Evolutionary conservation across 2,888 invertebrate genomes (phyloP).

Genomic region (Monopis laevigella): DNA sequence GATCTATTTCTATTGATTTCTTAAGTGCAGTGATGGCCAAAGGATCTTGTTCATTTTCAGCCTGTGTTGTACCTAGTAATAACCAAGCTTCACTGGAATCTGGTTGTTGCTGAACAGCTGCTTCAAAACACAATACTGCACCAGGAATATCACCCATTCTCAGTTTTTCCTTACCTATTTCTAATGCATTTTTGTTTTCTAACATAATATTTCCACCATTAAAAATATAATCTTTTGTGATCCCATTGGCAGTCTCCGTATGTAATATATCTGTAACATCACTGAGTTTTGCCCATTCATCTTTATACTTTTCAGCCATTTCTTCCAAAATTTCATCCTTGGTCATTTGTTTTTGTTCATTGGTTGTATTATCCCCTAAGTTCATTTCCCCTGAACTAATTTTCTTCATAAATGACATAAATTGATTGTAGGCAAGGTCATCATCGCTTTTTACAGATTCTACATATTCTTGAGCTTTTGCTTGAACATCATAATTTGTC

Average conservation of each 20-base stretch:
- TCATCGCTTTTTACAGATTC: constrained; percentile 70
- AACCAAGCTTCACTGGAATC: constrained; percentile 87
- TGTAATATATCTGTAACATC: constrained; percentile 74
- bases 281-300: constrained; percentile 83
- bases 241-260: constrained; percentile 56
- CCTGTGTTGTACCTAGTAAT: constrained; percentile 89
- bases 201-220: constrained; percentile 87
- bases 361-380: constrained; percentile 54
- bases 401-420: constrained; percentile 86
- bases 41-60: constrained; percentile 98
- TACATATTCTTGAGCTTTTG: constrained; percentile 68
- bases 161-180: constrained; percentile 85
- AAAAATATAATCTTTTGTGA: constrained; percentile 77
- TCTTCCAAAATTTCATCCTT: constrained; percentile 54
- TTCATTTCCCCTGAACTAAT: constrained; percentile 74
- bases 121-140: constrained; percentile 96
- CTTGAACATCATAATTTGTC: constrained; percentile 49
- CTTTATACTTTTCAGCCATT: constrained; percentile 71
- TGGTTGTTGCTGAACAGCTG: constrained; percentile 86
- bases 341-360: constrained; percentile 40
- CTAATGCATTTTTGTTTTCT: constrained; percentile 79
- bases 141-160: constrained; percentile 91
- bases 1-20: constrained; percentile 82
- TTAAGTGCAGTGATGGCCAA: constrained; percentile 91
- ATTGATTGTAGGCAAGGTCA: constrained; percentile 79